Evolutionary conservation across 2,888 invertebrate species (phyloP).

Genomic region (Drosophila vallismaia): DNA sequence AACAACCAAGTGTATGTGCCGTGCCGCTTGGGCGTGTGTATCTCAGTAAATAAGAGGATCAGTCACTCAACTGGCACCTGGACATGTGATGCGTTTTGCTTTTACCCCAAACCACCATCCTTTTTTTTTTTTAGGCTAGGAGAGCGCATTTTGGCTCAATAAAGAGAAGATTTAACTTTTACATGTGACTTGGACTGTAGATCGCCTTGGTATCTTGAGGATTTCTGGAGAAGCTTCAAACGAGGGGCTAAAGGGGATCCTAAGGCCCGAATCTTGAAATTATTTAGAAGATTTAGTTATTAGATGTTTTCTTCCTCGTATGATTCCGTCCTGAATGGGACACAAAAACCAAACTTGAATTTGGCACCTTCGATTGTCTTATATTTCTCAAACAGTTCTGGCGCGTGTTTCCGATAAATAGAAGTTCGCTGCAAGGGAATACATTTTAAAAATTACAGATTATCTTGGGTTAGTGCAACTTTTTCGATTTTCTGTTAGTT

Average conservation of each 20-base stretch:
- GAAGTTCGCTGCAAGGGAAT: too few species aligned
- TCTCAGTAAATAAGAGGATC: slow-evolving; percentile 15
- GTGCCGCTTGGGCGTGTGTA: slow-evolving; percentile 37
- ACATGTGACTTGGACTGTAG: slow-evolving; percentile 8
- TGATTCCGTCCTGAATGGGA: too few species aligned
- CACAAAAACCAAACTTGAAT: too few species aligned
- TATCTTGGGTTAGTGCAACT: too few species aligned
- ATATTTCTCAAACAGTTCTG: too few species aligned
- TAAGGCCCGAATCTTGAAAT: neutral
- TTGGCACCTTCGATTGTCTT: too few species aligned
- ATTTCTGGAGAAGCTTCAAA: neutral
- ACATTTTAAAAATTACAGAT: too few species aligned
- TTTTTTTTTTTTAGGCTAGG: slow-evolving; percentile 12
- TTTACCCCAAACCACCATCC: neutral
- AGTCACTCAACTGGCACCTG: slow-evolving; percentile 14
- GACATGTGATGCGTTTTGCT: slow-evolving; percentile 41
- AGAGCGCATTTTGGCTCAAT: slow-evolving; percentile 11
- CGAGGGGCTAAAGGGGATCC: neutral
- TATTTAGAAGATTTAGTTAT: too few species aligned
- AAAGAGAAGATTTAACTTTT: slow-evolving; percentile 2
- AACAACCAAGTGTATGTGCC: slow-evolving; percentile 39
- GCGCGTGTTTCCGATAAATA: too few species aligned
- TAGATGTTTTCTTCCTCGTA: too few species aligned
- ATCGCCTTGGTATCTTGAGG: neutral
- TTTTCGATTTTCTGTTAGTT: too few species aligned